Evolutionary conservation across 2,797 vertebrate genomes (phyloP).

Genomic region (Clarias fuscus): DNA sequence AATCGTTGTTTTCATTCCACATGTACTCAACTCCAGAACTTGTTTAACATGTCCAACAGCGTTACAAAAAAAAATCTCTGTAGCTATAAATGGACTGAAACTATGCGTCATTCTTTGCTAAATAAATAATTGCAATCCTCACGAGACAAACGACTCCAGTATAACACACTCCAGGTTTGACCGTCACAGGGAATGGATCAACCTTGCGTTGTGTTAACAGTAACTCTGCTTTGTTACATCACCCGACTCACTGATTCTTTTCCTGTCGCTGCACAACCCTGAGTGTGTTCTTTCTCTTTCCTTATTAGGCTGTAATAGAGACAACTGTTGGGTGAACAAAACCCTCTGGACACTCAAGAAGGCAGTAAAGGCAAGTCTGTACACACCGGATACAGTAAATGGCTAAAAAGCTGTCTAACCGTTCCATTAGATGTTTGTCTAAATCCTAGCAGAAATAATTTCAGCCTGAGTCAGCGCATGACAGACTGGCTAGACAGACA

Average conservation of each 20-base stretch:
- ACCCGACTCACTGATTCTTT: not conserved
- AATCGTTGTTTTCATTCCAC: not conserved
- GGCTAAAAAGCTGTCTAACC: not conserved
- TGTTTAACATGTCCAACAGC: not conserved
- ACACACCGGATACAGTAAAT: not conserved
- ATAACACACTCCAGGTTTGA: not conserved
- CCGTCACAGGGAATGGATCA: not conserved
- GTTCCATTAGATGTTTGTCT: too few species aligned
- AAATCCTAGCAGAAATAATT: not conserved
- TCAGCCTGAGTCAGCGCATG: not conserved
- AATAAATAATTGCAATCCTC: not conserved
- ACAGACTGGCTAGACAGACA: constrained; percentile 10
- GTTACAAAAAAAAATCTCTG: not conserved
- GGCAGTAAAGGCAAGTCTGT: not conserved
- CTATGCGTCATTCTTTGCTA: not conserved
- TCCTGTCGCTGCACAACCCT: not conserved
- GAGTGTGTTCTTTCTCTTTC: not conserved
- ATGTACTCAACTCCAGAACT: not conserved
- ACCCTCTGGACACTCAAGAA: not conserved
- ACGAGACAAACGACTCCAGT: not conserved
- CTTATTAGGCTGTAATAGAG: not conserved
- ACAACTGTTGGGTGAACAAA: not conserved
- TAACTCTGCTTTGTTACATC: not conserved
- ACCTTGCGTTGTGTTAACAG: not conserved
- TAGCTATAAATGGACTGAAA: not conserved